phyloP scores from a whole-genome alignment of 2,888 invertebrate genomes.

The Hypercompe scribonia region DNA sequence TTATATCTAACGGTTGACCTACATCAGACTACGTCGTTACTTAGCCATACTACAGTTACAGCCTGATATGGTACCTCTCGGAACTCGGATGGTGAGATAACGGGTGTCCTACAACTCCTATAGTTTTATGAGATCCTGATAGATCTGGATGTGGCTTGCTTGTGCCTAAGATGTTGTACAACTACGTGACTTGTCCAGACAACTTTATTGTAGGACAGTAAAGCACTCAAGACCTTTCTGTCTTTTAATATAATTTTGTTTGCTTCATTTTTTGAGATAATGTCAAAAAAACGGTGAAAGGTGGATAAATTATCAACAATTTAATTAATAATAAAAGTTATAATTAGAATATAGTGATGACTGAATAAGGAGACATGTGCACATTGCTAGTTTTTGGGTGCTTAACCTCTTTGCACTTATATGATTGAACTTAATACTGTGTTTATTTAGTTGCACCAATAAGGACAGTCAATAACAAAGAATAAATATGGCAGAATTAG shows the following conservation, averaged over 20 bases:
- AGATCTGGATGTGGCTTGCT: constrained; percentile 46
- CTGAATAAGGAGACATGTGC: not conserved
- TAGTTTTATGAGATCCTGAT: constrained; percentile 53
- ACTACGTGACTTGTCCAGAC: not conserved
- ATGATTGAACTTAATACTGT: not conserved
- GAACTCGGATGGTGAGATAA: constrained; percentile 79
- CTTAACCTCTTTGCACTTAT: not conserved
- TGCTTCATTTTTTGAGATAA: not conserved
- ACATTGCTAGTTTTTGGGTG: not conserved
- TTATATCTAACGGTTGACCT: constrained; percentile 79
- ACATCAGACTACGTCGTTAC: constrained; percentile 59
- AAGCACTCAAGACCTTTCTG: not conserved
- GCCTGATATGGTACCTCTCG: constrained; percentile 79
- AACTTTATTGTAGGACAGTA: not conserved
- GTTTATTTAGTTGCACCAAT: not conserved
- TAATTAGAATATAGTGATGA: not conserved
- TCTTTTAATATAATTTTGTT: not conserved
- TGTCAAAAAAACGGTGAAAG: not conserved
- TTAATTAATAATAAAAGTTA: not conserved
- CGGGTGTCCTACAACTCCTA: constrained; percentile 68
- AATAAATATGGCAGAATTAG: not conserved
- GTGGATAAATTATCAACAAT: not conserved
- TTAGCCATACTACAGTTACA: constrained; percentile 72
- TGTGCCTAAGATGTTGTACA: not conserved
- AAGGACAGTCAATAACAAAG: not conserved